Evolutionary conservation across 2,113 vertebrate genomes (phyloP), one percentile per base, ranked within the genome.

Genomic region (Ameiurus melas): DNA sequence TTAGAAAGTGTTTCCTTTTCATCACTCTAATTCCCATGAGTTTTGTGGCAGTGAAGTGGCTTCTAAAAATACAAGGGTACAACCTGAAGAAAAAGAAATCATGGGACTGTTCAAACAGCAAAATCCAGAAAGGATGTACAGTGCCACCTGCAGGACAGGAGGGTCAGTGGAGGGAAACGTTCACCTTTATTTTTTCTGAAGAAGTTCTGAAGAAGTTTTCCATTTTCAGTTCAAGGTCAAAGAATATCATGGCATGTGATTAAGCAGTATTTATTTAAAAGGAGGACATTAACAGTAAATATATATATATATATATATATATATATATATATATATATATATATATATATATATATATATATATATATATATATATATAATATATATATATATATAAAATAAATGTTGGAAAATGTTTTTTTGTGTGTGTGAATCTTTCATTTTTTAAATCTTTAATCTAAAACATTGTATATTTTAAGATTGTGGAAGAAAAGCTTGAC

Each of bases 121-220:
- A 71, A 43, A 77, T 83, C 25, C 43, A 66, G 30, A 43, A 43
- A 70, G 9, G 85, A 91, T 90, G 83, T 89, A 82, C 84, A 94
- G 89, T 83, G 92, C 93, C 95, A 93, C 90, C 95, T 94, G 91
- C 90, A 89, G 95, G 93, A 86, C 25, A 78, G 64, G 33, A 89
- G 81, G 71, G 68, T 89, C 73, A 60, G 30, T 81, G 19, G 1
- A 2, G 33, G 81, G 19, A 64, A 30, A 73, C n/a, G 7, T 85
- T 58, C 22, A 36, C 19, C 27, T 27, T 83, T 83, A 47, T 83
- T 3, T 58, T 22, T 81, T 10, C 33, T 30, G 43, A 4, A 73
- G 25, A 47, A 55, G 0, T 10, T 51, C 47, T 51, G 47, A 51
- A 10, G 47, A 10, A 10, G 47, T 51, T 51, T 51, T 51, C 9